These are phyloP conservation scores for Litoditis marina DNA, from an alignment of 2,888 invertebrate genomes.

Conservation along the genomic window DNA sequence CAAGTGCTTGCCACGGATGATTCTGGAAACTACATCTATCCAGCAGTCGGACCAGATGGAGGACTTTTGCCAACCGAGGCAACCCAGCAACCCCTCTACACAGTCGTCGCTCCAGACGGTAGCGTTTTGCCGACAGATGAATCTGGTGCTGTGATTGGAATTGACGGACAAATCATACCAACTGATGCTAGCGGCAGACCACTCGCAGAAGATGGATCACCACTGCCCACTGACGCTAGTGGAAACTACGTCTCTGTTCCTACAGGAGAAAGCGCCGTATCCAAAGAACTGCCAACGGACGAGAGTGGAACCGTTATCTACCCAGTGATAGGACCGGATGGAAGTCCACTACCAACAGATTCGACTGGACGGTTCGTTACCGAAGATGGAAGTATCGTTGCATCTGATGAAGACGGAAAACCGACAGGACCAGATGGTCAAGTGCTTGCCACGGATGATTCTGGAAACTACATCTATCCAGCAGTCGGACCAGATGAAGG, in stretches of 20 bases:
- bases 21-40: slow-evolving; percentile 35
- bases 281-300: slow-evolving; percentile 19
- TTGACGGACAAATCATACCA: slow-evolving; percentile 25
- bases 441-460: slow-evolving; percentile 16
- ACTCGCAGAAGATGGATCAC: slow-evolving; percentile 20
- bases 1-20: slow-evolving; percentile 25
- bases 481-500: neutral
- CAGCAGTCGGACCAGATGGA: slow-evolving; percentile 28
- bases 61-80: slow-evolving; percentile 33
- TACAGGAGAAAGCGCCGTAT: slow-evolving; percentile 5
- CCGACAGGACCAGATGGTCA: slow-evolving; percentile 12
- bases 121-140: slow-evolving; percentile 21
- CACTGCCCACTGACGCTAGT: slow-evolving; percentile 37
- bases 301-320: slow-evolving; percentile 19
- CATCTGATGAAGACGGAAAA: slow-evolving; percentile 5
- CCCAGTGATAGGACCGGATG: slow-evolving; percentile 37
- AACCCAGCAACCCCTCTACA: slow-evolving; percentile 22
- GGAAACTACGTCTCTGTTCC: slow-evolving; percentile 17
- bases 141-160: slow-evolving; percentile 19
- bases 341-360: slow-evolving; percentile 36
- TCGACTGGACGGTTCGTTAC: slow-evolving; percentile 17
- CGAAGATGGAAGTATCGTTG: too few relatives aligned
- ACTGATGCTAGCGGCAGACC: slow-evolving; percentile 35
- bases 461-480: slow-evolving; percentile 10
- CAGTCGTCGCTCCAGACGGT: slow-evolving; percentile 29